Conservation (phyloP, 2,888 invertebrate species). For the Torymus texanus region DNA sequence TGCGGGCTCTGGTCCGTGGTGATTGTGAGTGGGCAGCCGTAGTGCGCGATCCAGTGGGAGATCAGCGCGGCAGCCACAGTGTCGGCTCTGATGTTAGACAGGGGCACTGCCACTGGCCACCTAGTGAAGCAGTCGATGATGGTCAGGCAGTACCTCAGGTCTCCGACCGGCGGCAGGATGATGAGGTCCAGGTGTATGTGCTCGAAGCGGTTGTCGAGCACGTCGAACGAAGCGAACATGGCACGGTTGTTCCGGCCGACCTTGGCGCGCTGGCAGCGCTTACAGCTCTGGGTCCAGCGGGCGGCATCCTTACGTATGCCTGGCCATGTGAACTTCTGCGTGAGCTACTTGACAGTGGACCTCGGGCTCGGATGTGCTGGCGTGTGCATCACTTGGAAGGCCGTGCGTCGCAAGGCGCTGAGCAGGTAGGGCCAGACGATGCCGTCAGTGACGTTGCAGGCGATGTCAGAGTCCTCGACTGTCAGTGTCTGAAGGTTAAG, state of each 20-base stretch:
- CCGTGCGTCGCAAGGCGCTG: conserved; percentile 50
- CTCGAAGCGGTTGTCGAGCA: conserved; percentile 63
- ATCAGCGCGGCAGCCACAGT: background rate
- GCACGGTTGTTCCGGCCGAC: conserved; percentile 60
- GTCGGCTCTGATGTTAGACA: background rate
- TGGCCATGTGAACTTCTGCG: conserved; percentile 69
- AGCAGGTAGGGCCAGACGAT: conserved; percentile 59
- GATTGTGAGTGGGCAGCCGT: background rate
- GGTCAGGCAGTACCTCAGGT: background rate
- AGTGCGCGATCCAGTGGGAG: background rate
- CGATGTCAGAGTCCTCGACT: conserved; percentile 27
- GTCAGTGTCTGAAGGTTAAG: background rate
- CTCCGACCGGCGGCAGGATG: background rate
- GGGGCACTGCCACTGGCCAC: conserved; percentile 3
- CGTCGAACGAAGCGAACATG: background rate
- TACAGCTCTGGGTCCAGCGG: conserved; percentile 17
- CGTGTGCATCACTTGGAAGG: conserved; percentile 57
- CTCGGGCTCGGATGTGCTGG: conserved; percentile 33
- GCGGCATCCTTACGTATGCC: conserved; percentile 53
- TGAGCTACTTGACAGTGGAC: conserved; percentile 60
- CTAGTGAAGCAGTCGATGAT: background rate
- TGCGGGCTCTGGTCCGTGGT: too few relatives aligned
- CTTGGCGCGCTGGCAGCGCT: too few relatives aligned
- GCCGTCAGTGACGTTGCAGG: conserved; percentile 57
- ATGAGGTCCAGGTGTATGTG: conserved; percentile 69